Conservation (phyloP, 2,113 vertebrate species). For the Colossoma macropomum region DNA sequence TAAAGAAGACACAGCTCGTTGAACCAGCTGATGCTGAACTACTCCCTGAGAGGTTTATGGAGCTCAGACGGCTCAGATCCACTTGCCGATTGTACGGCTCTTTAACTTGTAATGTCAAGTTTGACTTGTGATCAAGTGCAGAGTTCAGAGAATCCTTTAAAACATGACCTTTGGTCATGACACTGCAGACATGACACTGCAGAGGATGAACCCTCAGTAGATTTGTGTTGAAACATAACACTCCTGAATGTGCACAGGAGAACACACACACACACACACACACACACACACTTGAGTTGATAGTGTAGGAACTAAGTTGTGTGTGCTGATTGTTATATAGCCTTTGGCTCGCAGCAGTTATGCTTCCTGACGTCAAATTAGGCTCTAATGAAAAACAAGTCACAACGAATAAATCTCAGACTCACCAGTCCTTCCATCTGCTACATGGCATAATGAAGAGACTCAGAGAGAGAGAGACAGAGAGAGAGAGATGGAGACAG, state of each 20-base stretch:
- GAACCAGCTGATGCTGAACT: neutral
- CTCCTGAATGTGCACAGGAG: neutral
- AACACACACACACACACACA: conserved; percentile 13
- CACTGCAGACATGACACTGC: neutral
- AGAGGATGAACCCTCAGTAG: too few relatives aligned
- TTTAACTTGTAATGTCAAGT: neutral
- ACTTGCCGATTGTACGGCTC: neutral
- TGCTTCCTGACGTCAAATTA: conserved; percentile 91
- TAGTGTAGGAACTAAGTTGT: conserved; percentile 29
- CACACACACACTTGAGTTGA: conserved; percentile 50
- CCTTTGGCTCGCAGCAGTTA: conserved; percentile 75
- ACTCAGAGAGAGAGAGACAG: conserved; percentile 64
- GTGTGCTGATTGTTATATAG: conserved; percentile 64
- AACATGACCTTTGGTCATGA: neutral
- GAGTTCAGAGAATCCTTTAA: neutral
- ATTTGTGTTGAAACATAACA: neutral
- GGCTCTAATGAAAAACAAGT: conserved; percentile 94
- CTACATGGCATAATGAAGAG: conserved; percentile 86
- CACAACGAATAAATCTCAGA: conserved; percentile 94
- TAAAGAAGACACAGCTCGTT: neutral
- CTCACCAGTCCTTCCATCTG: conserved; percentile 85
- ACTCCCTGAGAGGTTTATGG: neutral
- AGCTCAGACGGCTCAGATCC: neutral
- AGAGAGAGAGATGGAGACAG: neutral
- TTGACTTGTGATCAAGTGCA: neutral